phyloP scores from a whole-genome alignment of 2,113 vertebrate genomes.

The Cebidichthys violaceus region DNA sequence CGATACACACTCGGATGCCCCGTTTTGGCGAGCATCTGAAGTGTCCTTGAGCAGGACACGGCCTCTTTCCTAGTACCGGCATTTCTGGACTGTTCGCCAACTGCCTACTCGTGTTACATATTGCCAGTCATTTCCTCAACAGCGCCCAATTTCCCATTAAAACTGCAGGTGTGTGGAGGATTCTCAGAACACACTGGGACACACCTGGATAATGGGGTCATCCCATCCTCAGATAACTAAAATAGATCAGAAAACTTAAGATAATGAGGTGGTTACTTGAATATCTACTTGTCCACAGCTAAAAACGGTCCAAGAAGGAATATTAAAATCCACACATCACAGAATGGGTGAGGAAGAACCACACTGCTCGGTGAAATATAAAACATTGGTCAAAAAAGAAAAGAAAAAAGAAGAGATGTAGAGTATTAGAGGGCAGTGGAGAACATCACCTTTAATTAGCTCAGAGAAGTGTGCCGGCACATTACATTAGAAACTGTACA shows the following conservation, averaged over 20 bases:
- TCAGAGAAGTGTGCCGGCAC: slow-evolving; percentile 1
- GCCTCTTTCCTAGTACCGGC: background rate
- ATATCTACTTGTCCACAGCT: slow-evolving; percentile 2
- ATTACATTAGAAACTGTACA: slow-evolving; percentile 3
- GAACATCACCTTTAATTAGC: background rate
- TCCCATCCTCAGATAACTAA: slow-evolving; percentile 1
- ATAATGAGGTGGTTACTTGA: background rate
- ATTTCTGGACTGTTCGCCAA: slow-evolving; percentile 10
- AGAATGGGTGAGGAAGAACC: background rate
- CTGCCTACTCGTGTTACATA: slow-evolving; percentile 9
- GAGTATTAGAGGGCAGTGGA: background rate
- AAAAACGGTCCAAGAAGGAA: background rate
- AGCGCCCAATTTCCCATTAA: background rate
- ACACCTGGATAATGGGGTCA: slow-evolving; percentile 12
- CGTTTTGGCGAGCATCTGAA: slow-evolving; percentile 22
- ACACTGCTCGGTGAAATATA: background rate
- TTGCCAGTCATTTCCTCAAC: slow-evolving; percentile 7
- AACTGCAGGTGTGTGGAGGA: slow-evolving; percentile 16
- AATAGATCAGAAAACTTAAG: background rate
- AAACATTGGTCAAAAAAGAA: background rate
- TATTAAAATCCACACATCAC: background rate
- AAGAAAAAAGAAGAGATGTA: background rate
- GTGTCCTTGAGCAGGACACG: slow-evolving; percentile 14
- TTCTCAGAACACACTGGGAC: background rate
- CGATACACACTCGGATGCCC: slow-evolving; percentile 17